phyloP scores from a whole-genome alignment of 2,888 invertebrate genomes.

The Diarsia dahlii region DNA sequence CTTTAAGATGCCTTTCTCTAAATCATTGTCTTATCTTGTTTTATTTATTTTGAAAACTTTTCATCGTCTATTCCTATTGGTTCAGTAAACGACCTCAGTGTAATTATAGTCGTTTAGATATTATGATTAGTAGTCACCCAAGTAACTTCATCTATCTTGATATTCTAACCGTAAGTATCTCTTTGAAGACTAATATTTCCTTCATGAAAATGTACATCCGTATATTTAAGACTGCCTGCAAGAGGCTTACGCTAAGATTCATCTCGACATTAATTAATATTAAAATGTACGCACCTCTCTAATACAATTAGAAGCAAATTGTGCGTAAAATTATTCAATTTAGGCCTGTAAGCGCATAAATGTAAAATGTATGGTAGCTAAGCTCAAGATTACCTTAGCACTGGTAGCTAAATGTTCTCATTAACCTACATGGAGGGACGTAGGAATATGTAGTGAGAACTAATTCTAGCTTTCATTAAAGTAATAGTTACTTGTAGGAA shows the following conservation, averaged over 20 bases:
- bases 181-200: conserved; percentile 15
- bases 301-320: conserved; percentile 50
- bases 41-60: background rate
- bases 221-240: background rate
- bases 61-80: background rate
- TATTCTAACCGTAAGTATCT: background rate
- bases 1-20: conserved; percentile 10
- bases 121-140: background rate
- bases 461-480: conserved; percentile 44
- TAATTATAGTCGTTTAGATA: background rate
- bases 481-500: conserved; percentile 21
- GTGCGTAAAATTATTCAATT: conserved; percentile 55
- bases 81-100: background rate
- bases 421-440: conserved; percentile 50
- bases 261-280: conserved; percentile 37
- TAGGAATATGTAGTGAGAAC: conserved; percentile 23
- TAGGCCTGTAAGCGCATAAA: conserved; percentile 15
- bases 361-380: conserved; percentile 23
- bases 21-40: background rate
- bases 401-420: conserved; percentile 50
- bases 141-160: background rate
- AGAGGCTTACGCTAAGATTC: conserved; percentile 10
- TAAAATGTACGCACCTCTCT: conserved; percentile 38
- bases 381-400: conserved; percentile 47
- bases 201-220: conserved; percentile 12